Base-by-base conservation (phyloP, 2,888 invertebrate genomes). In the Pyrochroa serraticornis region DNA sequence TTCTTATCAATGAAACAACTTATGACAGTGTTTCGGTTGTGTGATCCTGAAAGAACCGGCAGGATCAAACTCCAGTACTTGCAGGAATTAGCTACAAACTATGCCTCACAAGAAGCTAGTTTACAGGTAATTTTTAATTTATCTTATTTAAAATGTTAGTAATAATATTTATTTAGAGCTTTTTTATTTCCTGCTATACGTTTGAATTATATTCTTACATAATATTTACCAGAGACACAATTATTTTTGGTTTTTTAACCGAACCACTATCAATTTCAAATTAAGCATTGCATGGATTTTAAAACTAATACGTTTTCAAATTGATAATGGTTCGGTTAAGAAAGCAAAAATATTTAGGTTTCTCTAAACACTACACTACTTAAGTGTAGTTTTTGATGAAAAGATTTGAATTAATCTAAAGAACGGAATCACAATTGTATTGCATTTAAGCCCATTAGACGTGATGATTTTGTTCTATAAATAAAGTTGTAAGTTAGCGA, bases 21-120 rank as follows among this genome's bases (percentile, higher is more conserved):
- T 60, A 67, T 75, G 52, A 73, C 69, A 43, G 77, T 77, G 56
- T 77, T 78, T 58, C 65, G 69, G 36, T 60, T 77, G 41, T 78
- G 78, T 58, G 77, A 78, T 64, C 77, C 77, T 3, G 69, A 70
- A n/a, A 67, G 68, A 14, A 73, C 71, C 3, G 78, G 78, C 3
- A 60, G 69, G 52, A 73, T 78, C 37, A 71, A 71, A 34, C 64
- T 77, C 50, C 71, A 75, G 53, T 70, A 76, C 58, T 65, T 78
- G 43, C 68, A 74, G 38, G 68, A 73, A 44, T 67, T 78, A 38
- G 78, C 75, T 6, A 64, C 67, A 37, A 62, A 65, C 35, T 74
- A 77, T 60, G 67, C 70, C 22, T 63, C 63, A 8, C 43, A 56
- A 22, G 5, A 32, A 6, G 66, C 71, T 46, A 65, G 68, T 33